A percentile compares a stretch with the other conserved stretches of the same genome.
These are phyloP conservation scores for Drosophila pegasa DNA, from an alignment of 2,888 invertebrate species.

Conservation along the genomic window DNA sequence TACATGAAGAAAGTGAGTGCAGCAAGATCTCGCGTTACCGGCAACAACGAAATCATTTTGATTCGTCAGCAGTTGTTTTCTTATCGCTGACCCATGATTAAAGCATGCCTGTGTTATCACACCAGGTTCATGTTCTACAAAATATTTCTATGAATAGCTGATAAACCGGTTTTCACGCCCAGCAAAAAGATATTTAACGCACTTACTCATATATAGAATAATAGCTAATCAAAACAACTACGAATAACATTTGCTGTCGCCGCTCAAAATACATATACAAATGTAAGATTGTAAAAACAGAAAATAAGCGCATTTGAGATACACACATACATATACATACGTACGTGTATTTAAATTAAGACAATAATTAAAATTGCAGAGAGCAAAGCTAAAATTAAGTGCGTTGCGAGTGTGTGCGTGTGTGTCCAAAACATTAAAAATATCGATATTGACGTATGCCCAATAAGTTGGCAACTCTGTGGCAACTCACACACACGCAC, in stretches of 20 bases:
- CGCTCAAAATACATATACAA: conserved; percentile 23
- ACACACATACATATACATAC: conserved; percentile 2
- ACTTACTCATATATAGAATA: conserved; percentile 9
- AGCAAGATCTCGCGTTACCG: conserved; percentile 60
- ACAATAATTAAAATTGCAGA: conserved; percentile 18
- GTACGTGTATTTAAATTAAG: conserved; percentile 6
- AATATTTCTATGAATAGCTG: conserved; percentile 45
- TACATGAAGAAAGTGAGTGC: conserved; percentile 34
- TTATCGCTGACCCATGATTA: conserved; percentile 67
- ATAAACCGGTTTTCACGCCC: conserved; percentile 78
- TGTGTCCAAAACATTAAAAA: conserved; percentile 50
- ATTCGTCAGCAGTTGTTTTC: conserved; percentile 52
- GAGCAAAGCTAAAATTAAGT: conserved; percentile 5
- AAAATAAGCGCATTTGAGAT: neutral
- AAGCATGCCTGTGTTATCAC: conserved; percentile 60
- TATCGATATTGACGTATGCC: conserved; percentile 77
- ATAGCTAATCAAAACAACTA: conserved; percentile 43
- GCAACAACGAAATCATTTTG: conserved; percentile 51
- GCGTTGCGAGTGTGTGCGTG: conserved; percentile 26
- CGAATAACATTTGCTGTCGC: conserved; percentile 23
- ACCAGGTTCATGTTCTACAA: conserved; percentile 50
- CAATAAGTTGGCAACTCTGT: conserved; percentile 77
- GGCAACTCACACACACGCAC: conserved; percentile 31
- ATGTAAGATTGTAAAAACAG: conserved; percentile 23
- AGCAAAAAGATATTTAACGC: conserved; percentile 31